Conservation (phyloP, 2,113 vertebrate species). For the Cyphomyrus discorhynchus region DNA sequence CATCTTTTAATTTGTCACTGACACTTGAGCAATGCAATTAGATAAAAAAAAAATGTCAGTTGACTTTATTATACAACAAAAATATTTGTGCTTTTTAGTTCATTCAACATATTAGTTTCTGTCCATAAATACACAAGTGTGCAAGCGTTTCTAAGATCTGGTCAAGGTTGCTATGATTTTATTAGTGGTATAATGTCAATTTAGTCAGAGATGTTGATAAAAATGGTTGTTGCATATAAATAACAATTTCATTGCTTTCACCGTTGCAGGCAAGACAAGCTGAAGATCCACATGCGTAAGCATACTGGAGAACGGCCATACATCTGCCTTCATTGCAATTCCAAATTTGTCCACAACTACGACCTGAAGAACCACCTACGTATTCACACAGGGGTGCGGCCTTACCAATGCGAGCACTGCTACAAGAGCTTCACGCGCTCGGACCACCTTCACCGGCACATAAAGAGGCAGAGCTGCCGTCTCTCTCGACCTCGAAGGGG, state of each 20-base stretch:
- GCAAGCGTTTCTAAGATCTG: neutral
- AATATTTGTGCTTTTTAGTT: neutral
- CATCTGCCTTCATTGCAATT: slow-evolving; percentile 95
- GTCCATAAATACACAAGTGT: neutral
- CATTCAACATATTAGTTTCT: neutral
- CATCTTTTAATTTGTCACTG: neutral
- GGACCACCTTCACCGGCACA: slow-evolving; percentile 93
- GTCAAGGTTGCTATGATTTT: neutral
- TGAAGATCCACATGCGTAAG: slow-evolving; percentile 98
- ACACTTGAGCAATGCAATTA: neutral
- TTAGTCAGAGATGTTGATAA: neutral
- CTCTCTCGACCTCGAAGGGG: slow-evolving; percentile 77
- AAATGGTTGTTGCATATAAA: neutral
- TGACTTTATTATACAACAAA: neutral
- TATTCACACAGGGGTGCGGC: slow-evolving; percentile 91
- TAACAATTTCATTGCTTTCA: neutral
- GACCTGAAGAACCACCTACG: slow-evolving; percentile 99
- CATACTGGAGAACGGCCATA: slow-evolving; percentile 95
- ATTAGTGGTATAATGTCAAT: neutral
- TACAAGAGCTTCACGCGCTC: slow-evolving; percentile 98
- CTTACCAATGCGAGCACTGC: slow-evolving; percentile 98
- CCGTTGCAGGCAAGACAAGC: slow-evolving; percentile 85
- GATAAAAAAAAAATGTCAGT: neutral
- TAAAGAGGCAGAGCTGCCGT: slow-evolving; percentile 94
- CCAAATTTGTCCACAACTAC: slow-evolving; percentile 97